Base-by-base conservation (phyloP, 64 coral and sea anemone genomes). In the Porites australiensis region DNA sequence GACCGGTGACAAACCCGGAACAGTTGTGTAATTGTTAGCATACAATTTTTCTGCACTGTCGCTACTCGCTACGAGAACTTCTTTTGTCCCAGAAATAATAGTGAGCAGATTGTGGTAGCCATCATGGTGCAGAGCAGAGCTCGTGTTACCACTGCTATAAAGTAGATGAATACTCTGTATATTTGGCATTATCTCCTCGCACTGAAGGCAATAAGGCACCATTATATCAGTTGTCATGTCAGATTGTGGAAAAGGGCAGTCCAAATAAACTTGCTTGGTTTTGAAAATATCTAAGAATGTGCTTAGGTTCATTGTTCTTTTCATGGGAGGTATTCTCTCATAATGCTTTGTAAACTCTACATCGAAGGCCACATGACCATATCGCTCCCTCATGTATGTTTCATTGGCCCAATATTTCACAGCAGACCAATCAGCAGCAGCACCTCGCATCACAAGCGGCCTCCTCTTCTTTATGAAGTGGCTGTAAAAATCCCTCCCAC, bases 271-370 rank as follows among this genome's bases (percentile, higher is more conserved):
- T 14, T 93, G 71, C 52, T 87, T 59, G 14, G 15, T 86, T 93
- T 93, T 79, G 79, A 69, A 93, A 16, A 93, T 87, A n/a, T 87
- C 83, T 20, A 93, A 60, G 63, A 77, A 93, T 67, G 77, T 82
- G 71, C 54, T 87, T 62, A 93, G 16, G 50, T 79, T 87, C 82
- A 93, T 93, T 5, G 82, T 93, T 79, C 79, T 93, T 49, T 93
- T 86, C 0, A 87, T 75, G 4, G 91, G 91, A 52, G 73, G 91
- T 43, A 65, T 64, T 15, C 74, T 79, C 75, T 86, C 82, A 22
- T 93, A 87, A 64, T 87, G 64, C 58, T 93, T 93, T 4, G 82
- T 93, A 63, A 78, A 93, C 27, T 93, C 91, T 1, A 93, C 91
- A 52, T 87, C 82, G 50, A 79, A 77, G 8, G 44, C 44, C 14